phyloP scores from a whole-genome alignment of 2,113 vertebrate species.

The Herpailurus yagouaroundi region DNA sequence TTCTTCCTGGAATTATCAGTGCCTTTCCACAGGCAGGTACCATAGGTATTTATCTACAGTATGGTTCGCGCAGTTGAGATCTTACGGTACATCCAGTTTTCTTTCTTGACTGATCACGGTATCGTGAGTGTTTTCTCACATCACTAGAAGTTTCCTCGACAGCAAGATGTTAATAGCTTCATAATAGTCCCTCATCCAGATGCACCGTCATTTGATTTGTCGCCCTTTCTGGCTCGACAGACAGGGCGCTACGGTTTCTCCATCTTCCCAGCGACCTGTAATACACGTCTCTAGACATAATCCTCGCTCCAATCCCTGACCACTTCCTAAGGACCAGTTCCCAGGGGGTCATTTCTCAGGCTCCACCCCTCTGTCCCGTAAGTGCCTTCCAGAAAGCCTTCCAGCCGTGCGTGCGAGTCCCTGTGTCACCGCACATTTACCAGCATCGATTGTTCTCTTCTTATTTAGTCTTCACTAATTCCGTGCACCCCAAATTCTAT shows the following conservation, averaged over 20 bases:
- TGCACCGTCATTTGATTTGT: not conserved
- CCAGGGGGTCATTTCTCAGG: not conserved
- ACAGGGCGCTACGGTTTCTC: rapidly evolving
- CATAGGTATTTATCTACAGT: not conserved
- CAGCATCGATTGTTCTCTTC: not conserved
- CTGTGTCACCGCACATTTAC: not conserved
- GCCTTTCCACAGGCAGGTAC: not conserved
- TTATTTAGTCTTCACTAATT: slow-evolving; percentile 19
- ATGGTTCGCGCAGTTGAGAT: not conserved
- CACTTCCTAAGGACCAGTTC: not conserved
- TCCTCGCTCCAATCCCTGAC: not conserved
- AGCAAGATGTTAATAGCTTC: not conserved
- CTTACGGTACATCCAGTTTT: not conserved
- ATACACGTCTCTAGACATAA: not conserved
- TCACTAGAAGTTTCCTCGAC: not conserved
- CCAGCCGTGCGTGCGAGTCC: rapidly evolving
- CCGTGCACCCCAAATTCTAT: not conserved
- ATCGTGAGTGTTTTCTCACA: not conserved
- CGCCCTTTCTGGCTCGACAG: not conserved
- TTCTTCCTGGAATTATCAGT: not conserved
- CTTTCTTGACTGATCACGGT: not conserved
- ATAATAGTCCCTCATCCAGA: not conserved
- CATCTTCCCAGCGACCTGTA: not conserved
- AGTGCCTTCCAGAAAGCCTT: slow-evolving; percentile 5
- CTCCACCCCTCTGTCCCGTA: not conserved